These are phyloP conservation scores for Acutogordius australiensis DNA, from an alignment of 2,888 invertebrate species.

Conservation along the genomic window DNA sequence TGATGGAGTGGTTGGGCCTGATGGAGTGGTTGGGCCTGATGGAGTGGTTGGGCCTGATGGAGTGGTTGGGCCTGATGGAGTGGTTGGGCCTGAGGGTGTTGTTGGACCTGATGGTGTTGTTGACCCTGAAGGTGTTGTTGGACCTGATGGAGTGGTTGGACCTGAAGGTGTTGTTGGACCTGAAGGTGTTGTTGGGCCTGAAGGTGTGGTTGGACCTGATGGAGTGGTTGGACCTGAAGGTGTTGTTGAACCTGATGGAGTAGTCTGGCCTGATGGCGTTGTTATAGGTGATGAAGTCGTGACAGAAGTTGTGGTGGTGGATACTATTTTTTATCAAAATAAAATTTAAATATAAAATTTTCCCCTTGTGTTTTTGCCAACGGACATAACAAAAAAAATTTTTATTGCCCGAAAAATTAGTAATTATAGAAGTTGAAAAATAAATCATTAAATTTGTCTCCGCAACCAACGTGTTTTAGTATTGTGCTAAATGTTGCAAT, in stretches of 20 bases:
- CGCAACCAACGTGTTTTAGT: too few species aligned
- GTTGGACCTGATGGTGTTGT: constrained; percentile 3
- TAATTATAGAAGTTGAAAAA: too few species aligned
- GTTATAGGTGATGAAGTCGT: background rate
- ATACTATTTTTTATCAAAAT: background rate
- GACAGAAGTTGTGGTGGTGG: background rate
- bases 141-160: constrained; percentile 3
- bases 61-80: constrained; percentile 1
- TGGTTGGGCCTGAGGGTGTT: background rate
- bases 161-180: constrained; percentile 5
- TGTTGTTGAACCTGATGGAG: constrained; percentile 2
- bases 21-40: background rate
- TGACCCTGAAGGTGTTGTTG: background rate
- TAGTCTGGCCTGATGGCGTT: background rate
- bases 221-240: background rate
- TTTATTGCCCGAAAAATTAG: too few species aligned
- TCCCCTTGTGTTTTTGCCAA: too few species aligned
- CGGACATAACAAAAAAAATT: too few species aligned
- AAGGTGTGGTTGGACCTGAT: background rate
- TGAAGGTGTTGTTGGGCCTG: constrained; percentile 1
- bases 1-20: background rate
- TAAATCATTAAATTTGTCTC: too few species aligned
- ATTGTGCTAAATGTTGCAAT: too few species aligned
- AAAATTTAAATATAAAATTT: too few species aligned
- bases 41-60: background rate